Evolutionary conservation across 2,113 vertebrate genomes (phyloP).

Genomic region (Salvelinus alpinus): DNA sequence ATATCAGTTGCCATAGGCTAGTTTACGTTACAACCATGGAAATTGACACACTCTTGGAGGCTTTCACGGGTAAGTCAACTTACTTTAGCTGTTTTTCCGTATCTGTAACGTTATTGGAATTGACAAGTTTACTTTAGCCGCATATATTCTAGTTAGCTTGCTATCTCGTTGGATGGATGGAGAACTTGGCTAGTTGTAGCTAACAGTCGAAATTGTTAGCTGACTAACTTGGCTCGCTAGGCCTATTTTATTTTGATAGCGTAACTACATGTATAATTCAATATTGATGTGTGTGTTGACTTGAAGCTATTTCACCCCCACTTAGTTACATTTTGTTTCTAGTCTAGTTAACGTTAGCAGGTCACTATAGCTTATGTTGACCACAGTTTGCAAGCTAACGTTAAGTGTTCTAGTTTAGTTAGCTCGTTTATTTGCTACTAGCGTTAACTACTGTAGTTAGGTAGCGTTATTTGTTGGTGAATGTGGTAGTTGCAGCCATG

Average conservation of each 20-base stretch:
- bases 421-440: background rate
- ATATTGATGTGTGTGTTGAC: too few relatives aligned
- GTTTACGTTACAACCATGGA: slow-evolving; percentile 77
- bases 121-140: too few relatives aligned
- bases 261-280: too few relatives aligned
- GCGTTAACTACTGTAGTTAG: background rate
- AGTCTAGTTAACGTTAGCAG: too few relatives aligned
- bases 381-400: too few relatives aligned
- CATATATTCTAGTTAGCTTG: slow-evolving; percentile 28
- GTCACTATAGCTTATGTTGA: too few relatives aligned
- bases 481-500: too few relatives aligned
- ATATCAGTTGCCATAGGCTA: background rate
- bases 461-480: background rate
- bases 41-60: slow-evolving; percentile 84
- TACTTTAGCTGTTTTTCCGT: background rate
- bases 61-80: slow-evolving; percentile 81
- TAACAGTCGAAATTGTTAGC: background rate
- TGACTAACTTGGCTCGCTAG: background rate
- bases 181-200: background rate
- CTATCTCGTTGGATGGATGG: slow-evolving; percentile 21
- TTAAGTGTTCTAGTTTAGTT: too few relatives aligned
- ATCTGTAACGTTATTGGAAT: too few relatives aligned
- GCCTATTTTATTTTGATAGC: background rate
- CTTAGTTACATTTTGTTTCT: too few relatives aligned
- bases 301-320: too few relatives aligned